These are phyloP conservation scores for Asbolus verrucosus DNA, from an alignment of 1,140 invertebrate genomes.

Conservation along the genomic window DNA sequence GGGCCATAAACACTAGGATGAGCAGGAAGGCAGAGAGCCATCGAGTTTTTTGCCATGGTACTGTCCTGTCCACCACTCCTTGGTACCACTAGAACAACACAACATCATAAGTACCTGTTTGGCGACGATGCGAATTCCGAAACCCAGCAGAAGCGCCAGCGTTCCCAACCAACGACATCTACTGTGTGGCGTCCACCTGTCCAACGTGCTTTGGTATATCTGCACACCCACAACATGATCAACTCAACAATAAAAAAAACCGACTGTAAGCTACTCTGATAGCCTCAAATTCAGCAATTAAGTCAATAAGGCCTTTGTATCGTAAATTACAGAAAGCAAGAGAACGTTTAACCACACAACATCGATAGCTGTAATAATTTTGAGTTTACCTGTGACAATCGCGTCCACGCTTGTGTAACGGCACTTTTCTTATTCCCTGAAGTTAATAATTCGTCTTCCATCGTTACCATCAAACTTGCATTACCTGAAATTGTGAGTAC, in stretches of 20 bases:
- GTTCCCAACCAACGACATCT: conserved; percentile 71
- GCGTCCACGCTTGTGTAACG: conserved; percentile 70
- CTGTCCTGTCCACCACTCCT: conserved; percentile 64
- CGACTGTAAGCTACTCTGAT: not conserved
- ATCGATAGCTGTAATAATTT: not conserved
- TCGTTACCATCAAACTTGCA: conserved; percentile 56
- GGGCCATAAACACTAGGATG: conserved; percentile 59
- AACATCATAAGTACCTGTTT: conserved; percentile 68
- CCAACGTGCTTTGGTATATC: conserved; percentile 66
- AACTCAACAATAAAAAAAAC: conserved; percentile 11
- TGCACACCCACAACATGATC: conserved; percentile 48
- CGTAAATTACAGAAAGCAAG: not conserved
- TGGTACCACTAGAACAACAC: conserved; percentile 65
- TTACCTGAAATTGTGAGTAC: not conserved
- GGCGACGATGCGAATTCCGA: conserved; percentile 72
- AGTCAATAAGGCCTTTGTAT: not conserved
- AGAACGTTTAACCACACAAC: conserved; percentile 7
- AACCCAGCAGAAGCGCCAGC: conserved; percentile 68
- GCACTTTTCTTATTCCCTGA: conserved; percentile 66
- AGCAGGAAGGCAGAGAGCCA: conserved; percentile 61
- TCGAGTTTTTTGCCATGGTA: conserved; percentile 62
- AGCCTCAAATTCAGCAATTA: not conserved
- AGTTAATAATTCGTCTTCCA: conserved; percentile 70
- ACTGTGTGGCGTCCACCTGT: conserved; percentile 75
- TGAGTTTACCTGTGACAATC: conserved; percentile 69